phyloP scores from a whole-genome alignment of 1,140 invertebrate genomes.

The Drosophila fuyamai region DNA sequence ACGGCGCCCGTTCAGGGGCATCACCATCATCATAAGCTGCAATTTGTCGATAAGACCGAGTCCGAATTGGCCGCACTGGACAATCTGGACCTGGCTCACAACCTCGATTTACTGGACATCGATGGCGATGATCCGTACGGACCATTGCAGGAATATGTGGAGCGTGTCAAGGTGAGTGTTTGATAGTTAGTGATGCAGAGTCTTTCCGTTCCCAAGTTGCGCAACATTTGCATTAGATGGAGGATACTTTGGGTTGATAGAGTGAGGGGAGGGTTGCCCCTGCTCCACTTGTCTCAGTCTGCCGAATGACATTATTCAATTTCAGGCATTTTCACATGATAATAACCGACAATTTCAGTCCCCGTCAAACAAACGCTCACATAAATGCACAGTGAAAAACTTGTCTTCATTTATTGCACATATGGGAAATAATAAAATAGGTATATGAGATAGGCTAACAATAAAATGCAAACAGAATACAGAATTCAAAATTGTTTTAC shows the following conservation, averaged over 20 bases:
- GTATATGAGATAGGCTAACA: background rate
- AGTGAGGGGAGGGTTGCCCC: background rate
- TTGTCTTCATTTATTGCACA: background rate
- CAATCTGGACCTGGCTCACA: conserved; percentile 78
- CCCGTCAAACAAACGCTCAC: conserved; percentile 20
- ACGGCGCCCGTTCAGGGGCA: conserved; percentile 53
- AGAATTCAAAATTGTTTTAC: too few species aligned
- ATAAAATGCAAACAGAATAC: background rate
- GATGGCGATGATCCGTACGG: conserved; percentile 81
- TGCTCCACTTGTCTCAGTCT: conserved; percentile 35
- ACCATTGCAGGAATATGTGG: conserved; percentile 76
- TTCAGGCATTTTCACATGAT: conserved; percentile 55
- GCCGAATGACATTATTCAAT: conserved; percentile 44
- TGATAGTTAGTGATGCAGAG: background rate
- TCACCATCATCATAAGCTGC: conserved; percentile 72
- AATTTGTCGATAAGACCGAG: conserved; percentile 72
- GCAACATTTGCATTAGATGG: conserved; percentile 6
- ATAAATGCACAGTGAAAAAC: background rate
- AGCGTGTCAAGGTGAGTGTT: conserved; percentile 79
- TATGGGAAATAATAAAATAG: background rate
- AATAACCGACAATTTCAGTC: conserved; percentile 50
- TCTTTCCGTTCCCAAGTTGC: conserved; percentile 29
- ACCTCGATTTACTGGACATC: conserved; percentile 73
- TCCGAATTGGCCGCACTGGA: conserved; percentile 72
- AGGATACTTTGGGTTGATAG: background rate